A percentile compares a stretch with the other conserved stretches of the same genome.
phyloP scores from a whole-genome alignment of 53 echinoderm and acorn worm species.

The Crossaster papposus region DNA sequence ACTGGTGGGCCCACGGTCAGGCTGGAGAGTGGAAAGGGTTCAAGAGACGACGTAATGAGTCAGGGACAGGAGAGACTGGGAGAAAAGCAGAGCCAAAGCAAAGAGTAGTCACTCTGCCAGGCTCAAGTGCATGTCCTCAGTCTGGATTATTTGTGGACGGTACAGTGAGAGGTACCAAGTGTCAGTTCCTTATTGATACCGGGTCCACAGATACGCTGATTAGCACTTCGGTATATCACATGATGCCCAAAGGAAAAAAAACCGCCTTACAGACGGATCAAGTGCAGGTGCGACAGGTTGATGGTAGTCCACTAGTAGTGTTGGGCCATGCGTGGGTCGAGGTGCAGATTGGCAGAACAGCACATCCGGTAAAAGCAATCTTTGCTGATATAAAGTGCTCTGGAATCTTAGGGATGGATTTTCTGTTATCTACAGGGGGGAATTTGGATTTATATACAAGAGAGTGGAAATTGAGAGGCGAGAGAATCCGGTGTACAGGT shows the following conservation, averaged over 20 bases:
- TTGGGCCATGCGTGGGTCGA: not conserved
- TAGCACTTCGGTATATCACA: too few species aligned
- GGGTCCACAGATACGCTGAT: too few species aligned
- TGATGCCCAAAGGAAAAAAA: too few species aligned
- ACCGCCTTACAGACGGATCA: too few species aligned
- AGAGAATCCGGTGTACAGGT: not conserved
- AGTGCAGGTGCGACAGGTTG: too few species aligned
- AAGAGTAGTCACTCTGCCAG: not conserved
- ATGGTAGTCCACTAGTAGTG: too few species aligned
- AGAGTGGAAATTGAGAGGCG: not conserved
- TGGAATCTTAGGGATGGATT: conserved; percentile 15
- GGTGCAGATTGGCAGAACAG: not conserved
- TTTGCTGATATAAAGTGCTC: not conserved
- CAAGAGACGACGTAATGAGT: not conserved
- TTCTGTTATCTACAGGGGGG: conserved; percentile 5
- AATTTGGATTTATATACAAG: not conserved
- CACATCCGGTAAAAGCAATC: not conserved
- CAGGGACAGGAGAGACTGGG: not conserved
- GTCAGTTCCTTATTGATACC: too few species aligned
- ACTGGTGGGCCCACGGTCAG: not conserved
- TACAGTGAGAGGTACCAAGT: too few species aligned
- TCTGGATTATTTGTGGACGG: too few species aligned
- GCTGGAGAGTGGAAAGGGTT: not conserved
- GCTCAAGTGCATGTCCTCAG: too few species aligned
- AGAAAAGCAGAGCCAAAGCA: not conserved